Evolutionary conservation across 2,888 invertebrate genomes (phyloP).

Genomic region (Allophyes oxyacanthae): DNA sequence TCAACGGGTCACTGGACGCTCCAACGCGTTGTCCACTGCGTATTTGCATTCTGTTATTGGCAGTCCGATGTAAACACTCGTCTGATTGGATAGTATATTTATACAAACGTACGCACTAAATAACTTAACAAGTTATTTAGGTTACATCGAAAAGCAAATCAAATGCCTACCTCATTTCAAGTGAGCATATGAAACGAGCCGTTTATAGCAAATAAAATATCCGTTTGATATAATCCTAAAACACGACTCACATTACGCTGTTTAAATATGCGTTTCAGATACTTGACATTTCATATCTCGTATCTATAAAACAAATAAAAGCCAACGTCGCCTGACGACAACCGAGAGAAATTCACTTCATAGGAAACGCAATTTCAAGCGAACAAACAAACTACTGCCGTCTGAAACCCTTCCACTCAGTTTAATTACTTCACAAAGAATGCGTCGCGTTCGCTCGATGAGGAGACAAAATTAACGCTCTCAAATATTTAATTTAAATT

Average conservation of each 20-base stretch:
- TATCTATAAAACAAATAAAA: conserved; percentile 58
- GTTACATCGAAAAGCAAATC: conserved; percentile 10
- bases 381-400: conserved; percentile 88
- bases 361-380: conserved; percentile 87
- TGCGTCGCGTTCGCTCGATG: conserved; percentile 88
- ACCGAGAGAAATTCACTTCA: conserved; percentile 81
- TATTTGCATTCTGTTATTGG: conserved; percentile 87
- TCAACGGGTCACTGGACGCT: conserved; percentile 50
- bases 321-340: conserved; percentile 71
- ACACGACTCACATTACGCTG: conserved; percentile 38
- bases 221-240: conserved; percentile 14
- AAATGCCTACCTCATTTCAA: conserved; percentile 8
- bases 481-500: conserved; percentile 90
- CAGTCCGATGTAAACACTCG: conserved; percentile 78
- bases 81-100: conserved; percentile 80
- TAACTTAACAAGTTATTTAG: conserved; percentile 26
- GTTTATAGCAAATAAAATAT: conserved; percentile 11
- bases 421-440: conserved; percentile 90
- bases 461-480: conserved; percentile 89
- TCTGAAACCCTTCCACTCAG: conserved; percentile 88
- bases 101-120: conserved; percentile 53
- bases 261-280: conserved; percentile 36
- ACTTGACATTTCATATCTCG: conserved; percentile 54
- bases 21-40: conserved; percentile 70
- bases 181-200: conserved; percentile 11